phyloP scores from a whole-genome alignment of 1,140 invertebrate genomes.

The Heliconius hewitsoni region DNA sequence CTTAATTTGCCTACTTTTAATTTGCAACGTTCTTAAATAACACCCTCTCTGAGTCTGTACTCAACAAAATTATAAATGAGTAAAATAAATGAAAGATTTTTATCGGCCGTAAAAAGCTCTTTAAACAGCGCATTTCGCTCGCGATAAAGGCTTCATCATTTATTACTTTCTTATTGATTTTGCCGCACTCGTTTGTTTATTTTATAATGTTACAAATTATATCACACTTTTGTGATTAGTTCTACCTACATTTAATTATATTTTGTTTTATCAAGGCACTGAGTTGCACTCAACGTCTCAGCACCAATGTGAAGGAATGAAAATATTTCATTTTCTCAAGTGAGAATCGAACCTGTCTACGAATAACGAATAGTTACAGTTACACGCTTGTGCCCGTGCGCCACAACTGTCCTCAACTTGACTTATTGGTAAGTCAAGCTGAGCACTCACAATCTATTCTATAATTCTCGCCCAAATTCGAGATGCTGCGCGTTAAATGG shows the following conservation, averaged over 20 bases:
- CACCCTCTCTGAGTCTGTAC: not conserved
- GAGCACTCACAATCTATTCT: not conserved
- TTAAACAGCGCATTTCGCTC: constrained; percentile 7
- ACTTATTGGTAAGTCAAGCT: not conserved
- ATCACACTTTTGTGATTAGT: no score
- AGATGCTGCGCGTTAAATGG: not conserved
- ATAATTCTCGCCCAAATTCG: no score
- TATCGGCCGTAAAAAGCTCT: constrained; percentile 13
- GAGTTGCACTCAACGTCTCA: no score
- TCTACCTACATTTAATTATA: no score
- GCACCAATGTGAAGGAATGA: no score
- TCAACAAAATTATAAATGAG: constrained; percentile 6
- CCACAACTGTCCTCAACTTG: no score
- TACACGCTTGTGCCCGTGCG: no score
- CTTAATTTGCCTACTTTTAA: not conserved
- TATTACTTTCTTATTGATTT: constrained; percentile 12
- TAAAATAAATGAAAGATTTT: constrained; percentile 15
- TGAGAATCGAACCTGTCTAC: no score
- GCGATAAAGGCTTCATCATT: constrained; percentile 15
- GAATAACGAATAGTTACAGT: no score
- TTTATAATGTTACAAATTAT: not conserved
- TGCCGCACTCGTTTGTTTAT: not conserved
- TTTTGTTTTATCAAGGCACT: no score
- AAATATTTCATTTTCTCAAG: no score
- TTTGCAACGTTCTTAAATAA: not conserved